Base-by-base conservation (phyloP, 2,797 vertebrate species). In the Cirrhinus mrigala region DNA sequence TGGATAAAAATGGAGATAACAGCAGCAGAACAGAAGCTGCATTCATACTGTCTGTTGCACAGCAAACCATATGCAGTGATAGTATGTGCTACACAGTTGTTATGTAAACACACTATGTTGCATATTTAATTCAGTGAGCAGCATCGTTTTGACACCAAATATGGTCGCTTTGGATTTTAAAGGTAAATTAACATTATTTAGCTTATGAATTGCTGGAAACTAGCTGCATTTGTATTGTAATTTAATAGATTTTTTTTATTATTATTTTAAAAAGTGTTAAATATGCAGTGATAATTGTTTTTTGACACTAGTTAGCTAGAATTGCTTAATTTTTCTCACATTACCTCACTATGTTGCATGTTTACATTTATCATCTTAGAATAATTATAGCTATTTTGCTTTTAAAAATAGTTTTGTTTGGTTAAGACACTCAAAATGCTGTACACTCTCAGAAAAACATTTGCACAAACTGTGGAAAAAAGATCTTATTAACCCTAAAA, bases 21-120 rank as follows among this genome's bases (percentile, higher is more conserved):
- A 52, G 44, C 24, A 40, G 64, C 46, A 81, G 33, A 24, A 44
- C 75, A 24, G 54, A 78, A 60, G 75, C 22, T 75, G 29, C 18
- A 37, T 56, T 76, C 60, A 16, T 29, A 15, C 62, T 29, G 62
- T 64, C 15, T 64, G 12, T 14, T 62, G 60, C 12, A 27, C 11
- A 24, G 60, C 9, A 6, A 62, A 62, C 33, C 33, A 37, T 37
- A 37, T 37, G 33, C 5, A n/a, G 33, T 37, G 33, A 37, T 37
- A 27, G 11, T 14, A 9, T 58, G 56, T 5, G 33, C 4, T 37
- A 37, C 56, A 52, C 18, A 62, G 60, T 27, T 27, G 60, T 62
- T 62, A 3, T 62, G 60, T 15, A 5, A 62, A 62, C n/a, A 62
- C 58, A 14, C 58, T 14, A 62, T 62, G 24, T 27, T 27, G 60